Evolutionary conservation across 2,888 invertebrate species (phyloP).

Genomic region (Teleogryllus oceanicus): DNA sequence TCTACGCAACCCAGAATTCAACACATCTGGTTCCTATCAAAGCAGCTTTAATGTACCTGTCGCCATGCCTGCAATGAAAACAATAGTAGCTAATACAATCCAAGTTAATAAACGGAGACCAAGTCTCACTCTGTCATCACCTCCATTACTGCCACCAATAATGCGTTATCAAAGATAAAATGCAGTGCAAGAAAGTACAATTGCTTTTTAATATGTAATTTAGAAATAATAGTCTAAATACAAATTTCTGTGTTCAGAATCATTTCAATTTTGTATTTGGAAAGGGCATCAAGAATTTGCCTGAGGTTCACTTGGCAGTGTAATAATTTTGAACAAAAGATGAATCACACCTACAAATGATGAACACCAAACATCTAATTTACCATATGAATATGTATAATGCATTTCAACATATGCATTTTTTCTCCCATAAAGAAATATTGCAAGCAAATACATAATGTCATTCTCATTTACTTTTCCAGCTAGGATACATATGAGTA

Average conservation of each 20-base stretch:
- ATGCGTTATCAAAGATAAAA: background rate
- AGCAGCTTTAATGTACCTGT: background rate
- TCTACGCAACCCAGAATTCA: background rate
- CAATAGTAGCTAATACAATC: background rate
- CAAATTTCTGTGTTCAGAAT: background rate
- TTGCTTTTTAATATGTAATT: background rate
- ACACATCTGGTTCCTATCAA: background rate
- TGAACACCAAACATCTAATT: no score
- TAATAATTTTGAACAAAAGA: no score
- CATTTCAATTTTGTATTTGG: background rate
- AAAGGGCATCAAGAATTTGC: background rate
- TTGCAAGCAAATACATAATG: no score
- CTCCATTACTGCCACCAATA: background rate
- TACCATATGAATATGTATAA: background rate
- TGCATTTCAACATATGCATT: background rate
- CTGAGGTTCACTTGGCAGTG: background rate
- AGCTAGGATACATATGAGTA: no score
- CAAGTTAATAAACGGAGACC: conserved; percentile 5
- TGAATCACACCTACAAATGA: no score
- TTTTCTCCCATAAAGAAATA: background rate
- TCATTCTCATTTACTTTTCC: no score
- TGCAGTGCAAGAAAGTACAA: conserved; percentile 1
- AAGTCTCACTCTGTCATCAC: background rate
- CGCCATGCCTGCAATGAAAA: background rate
- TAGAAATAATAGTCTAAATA: no score